Percentiles rank a stretch among this genome's conserved stretches.
These are phyloP conservation scores for Lindbergichthys nudifrons DNA, from an alignment of 2,797 vertebrate species.

Conservation along the genomic window DNA sequence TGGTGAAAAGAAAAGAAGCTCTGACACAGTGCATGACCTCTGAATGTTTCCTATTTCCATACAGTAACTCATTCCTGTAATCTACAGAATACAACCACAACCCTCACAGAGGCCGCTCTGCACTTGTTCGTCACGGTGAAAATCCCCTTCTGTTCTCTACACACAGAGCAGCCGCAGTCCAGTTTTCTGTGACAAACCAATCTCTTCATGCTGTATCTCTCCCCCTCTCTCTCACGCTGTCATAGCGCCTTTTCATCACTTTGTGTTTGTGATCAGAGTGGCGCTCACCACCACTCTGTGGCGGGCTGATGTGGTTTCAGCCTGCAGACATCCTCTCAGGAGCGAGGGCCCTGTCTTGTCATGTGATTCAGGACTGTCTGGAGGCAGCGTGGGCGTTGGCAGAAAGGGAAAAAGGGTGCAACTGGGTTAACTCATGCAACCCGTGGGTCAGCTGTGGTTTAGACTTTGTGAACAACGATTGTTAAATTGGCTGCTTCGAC, in stretches of 20 bases:
- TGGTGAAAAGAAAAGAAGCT: background rate
- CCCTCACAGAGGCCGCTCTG: constrained; percentile 17
- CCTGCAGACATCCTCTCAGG: constrained; percentile 52
- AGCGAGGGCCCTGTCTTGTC: constrained; percentile 47
- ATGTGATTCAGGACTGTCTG: constrained; percentile 61
- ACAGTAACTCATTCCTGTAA: constrained; percentile 29
- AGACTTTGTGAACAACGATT: constrained; percentile 32
- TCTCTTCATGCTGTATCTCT: constrained; percentile 33
- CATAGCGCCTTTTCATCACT: constrained; percentile 56
- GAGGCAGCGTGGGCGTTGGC: constrained; percentile 61
- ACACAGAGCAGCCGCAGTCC: constrained; percentile 36
- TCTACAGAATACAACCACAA: constrained; percentile 36
- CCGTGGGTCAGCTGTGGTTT: constrained; percentile 58
- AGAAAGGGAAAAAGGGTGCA: constrained; percentile 6
- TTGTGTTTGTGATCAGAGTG: constrained; percentile 55
- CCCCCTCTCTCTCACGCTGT: constrained; percentile 46
- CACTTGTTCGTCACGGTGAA: constrained; percentile 25
- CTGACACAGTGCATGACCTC: constrained; percentile 6
- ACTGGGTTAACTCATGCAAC: constrained; percentile 46
- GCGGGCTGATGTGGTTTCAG: constrained; percentile 64
- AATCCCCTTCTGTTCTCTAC: constrained; percentile 29
- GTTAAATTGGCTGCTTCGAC: constrained; percentile 54
- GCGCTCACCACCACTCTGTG: constrained; percentile 48
- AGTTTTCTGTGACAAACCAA: constrained; percentile 27
- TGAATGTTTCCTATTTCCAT: background rate